Conservation (phyloP, 1,140 invertebrate species). For the Aphelenchoides avenae region DNA sequence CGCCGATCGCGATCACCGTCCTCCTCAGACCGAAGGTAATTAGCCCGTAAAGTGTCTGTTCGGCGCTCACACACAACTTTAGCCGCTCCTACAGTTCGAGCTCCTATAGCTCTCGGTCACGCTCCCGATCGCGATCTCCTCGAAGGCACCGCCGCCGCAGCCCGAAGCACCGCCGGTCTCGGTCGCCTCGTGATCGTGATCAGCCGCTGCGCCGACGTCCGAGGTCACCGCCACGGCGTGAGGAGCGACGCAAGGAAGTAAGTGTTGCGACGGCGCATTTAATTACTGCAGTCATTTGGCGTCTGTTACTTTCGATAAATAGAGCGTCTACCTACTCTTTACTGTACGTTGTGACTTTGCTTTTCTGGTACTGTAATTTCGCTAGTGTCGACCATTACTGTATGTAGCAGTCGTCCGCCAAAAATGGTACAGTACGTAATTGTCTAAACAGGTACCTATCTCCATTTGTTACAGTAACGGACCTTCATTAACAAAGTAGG, state of each 20-base stretch:
- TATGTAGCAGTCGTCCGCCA: not conserved
- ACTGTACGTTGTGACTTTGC: not conserved
- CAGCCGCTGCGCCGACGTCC: not conserved
- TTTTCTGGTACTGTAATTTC: not conserved
- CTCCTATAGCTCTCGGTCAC: slow-evolving; percentile 3
- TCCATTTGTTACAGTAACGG: too few species aligned
- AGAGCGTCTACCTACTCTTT: not conserved
- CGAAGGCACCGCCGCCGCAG: not conserved
- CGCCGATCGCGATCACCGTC: not conserved
- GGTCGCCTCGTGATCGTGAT: too few species aligned
- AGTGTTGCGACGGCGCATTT: not conserved
- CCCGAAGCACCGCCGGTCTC: not conserved
- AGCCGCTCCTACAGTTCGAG: slow-evolving; percentile 4
- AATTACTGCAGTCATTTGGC: not conserved
- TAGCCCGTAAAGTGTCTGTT: slow-evolving; percentile 6
- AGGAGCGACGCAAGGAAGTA: not conserved
- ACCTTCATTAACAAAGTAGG: not conserved
- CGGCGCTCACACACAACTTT: not conserved
- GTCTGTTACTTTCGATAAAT: slow-evolving; percentile 3
- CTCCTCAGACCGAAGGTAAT: not conserved
- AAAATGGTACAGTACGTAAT: too few species aligned
- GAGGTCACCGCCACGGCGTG: not conserved
- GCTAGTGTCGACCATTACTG: not conserved
- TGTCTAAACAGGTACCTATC: too few species aligned
- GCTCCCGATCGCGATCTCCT: not conserved